These are phyloP conservation scores for Melieria picta DNA, from an alignment of 2,888 invertebrate species.

Conservation along the genomic window DNA sequence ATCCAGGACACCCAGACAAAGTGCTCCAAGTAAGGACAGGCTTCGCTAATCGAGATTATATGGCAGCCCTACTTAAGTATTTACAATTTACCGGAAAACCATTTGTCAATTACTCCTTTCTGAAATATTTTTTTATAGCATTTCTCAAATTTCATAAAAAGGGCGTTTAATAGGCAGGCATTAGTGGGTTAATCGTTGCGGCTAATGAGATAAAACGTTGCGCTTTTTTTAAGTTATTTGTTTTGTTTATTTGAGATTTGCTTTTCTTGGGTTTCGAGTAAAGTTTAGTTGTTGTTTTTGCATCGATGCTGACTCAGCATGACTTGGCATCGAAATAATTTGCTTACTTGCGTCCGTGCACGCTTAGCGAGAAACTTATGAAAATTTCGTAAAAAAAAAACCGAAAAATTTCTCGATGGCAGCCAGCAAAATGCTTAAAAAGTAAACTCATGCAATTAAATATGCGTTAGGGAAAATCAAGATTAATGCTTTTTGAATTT, in stretches of 20 bases:
- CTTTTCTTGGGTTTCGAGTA: background rate
- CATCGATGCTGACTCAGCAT: conserved; percentile 22
- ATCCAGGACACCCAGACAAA: no score
- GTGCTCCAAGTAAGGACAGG: no score
- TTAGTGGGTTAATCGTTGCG: background rate
- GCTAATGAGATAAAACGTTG: conserved; percentile 27
- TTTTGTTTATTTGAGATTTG: background rate
- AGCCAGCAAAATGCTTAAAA: conserved; percentile 22
- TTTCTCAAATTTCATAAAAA: no score
- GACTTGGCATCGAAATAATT: conserved; percentile 33
- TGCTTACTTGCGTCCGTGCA: conserved; percentile 11
- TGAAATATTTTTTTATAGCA: no score
- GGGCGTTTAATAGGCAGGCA: no score
- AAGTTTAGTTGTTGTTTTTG: background rate
- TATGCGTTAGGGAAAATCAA: conserved; percentile 49
- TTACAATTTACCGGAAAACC: no score
- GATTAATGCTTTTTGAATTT: conserved; percentile 52
- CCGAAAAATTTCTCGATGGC: conserved; percentile 19
- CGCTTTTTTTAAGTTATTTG: background rate
- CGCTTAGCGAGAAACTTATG: conserved; percentile 7
- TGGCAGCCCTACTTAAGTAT: no score
- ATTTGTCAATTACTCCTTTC: no score
- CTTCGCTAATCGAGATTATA: no score
- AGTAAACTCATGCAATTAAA: conserved; percentile 43
- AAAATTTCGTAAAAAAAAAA: conserved; percentile 17